Evolutionary conservation across 2,113 vertebrate species (phyloP).

Genomic region (Mystacornis crossleyi): DNA sequence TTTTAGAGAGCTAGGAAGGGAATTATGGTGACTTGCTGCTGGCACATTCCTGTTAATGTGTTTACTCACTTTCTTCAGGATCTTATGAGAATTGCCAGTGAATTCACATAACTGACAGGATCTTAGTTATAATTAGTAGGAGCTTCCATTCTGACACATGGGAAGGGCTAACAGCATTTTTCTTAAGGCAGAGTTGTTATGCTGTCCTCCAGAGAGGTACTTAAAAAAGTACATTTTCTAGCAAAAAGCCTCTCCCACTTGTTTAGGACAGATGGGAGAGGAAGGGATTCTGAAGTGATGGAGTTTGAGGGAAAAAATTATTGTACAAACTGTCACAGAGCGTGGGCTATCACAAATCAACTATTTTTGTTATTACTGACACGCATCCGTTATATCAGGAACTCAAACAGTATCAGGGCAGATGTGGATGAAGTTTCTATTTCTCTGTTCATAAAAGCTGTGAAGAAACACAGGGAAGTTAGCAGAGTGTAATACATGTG

Average conservation of each 20-base stretch:
- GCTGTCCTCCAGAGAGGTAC: not conserved
- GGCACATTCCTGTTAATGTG: slow-evolving; percentile 9
- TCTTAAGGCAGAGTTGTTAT: slow-evolving; percentile 32
- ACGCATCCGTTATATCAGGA: not conserved
- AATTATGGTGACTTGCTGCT: slow-evolving; percentile 7
- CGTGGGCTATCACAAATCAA: not conserved
- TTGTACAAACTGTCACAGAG: not conserved
- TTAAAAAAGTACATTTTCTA: not conserved
- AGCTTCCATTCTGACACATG: not conserved
- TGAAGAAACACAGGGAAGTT: not conserved
- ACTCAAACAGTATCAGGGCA: not conserved
- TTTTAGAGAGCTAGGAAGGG: not conserved
- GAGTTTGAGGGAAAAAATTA: not conserved
- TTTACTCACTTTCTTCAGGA: slow-evolving; percentile 22
- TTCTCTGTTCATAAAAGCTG: not conserved
- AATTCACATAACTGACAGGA: slow-evolving; percentile 21
- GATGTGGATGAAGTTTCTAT: not conserved
- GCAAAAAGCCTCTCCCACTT: slow-evolving; percentile 3
- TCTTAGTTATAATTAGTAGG: slow-evolving; percentile 48
- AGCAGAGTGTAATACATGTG: not conserved
- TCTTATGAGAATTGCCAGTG: slow-evolving; percentile 17
- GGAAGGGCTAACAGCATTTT: slow-evolving; percentile 1
- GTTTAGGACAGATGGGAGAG: slow-evolving; percentile 30
- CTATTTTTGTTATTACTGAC: slow-evolving; percentile 25
- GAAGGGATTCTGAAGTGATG: not conserved